These are phyloP conservation scores for Drosophila borborema DNA, from an alignment of 2,888 invertebrate genomes.

Conservation along the genomic window DNA sequence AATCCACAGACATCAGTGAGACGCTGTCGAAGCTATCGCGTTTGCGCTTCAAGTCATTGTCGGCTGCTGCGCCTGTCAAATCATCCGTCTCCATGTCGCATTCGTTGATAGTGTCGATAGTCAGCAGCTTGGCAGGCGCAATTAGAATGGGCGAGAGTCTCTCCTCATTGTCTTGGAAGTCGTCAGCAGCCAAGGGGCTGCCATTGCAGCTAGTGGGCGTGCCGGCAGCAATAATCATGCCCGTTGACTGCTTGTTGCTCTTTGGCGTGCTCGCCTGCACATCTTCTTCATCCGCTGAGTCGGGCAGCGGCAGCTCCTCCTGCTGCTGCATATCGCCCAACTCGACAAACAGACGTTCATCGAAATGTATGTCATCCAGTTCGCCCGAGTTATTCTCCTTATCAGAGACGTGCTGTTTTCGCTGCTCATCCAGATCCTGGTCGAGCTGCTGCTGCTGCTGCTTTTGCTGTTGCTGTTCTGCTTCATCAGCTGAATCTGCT, in stretches of 20 bases:
- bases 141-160: conserved; percentile 83
- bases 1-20: conserved; percentile 84
- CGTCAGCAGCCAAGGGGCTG: conserved; percentile 33
- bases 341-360: conserved; percentile 78
- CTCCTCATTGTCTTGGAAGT: conserved; percentile 69
- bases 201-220: conserved; percentile 45
- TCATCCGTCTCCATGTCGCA: conserved; percentile 69
- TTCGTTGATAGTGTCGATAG: conserved; percentile 65
- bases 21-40: conserved; percentile 84
- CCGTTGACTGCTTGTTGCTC: conserved; percentile 25
- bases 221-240: conserved; percentile 29
- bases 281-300: conserved; percentile 54
- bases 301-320: conserved; percentile 60
- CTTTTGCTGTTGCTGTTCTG: conserved; percentile 4
- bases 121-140: conserved; percentile 37
- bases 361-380: conserved; percentile 71
- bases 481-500: conserved; percentile 8
- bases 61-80: conserved; percentile 78
- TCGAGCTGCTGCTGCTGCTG: not conserved
- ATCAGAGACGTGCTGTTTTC: conserved; percentile 12
- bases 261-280: conserved; percentile 69
- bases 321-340: conserved; percentile 46
- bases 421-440: not conserved
- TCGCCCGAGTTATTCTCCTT: conserved; percentile 55
- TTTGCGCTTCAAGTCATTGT: conserved; percentile 82